phyloP scores from a whole-genome alignment of 2,113 vertebrate species.

The Phylloscopus whistleri region DNA sequence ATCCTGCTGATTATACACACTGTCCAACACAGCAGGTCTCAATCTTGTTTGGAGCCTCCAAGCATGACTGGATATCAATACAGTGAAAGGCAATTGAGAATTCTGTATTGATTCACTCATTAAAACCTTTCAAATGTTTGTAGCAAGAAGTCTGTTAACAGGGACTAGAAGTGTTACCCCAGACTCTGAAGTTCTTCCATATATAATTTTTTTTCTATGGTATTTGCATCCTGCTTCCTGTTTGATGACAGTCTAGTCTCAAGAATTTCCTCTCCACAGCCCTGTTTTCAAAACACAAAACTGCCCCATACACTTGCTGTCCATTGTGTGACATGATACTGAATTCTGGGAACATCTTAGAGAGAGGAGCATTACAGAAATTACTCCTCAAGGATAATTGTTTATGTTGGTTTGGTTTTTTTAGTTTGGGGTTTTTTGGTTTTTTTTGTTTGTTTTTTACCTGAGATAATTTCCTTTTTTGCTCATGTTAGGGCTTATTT shows the following conservation, averaged over 20 bases:
- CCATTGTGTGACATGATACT: not conserved
- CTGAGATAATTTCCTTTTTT: not conserved
- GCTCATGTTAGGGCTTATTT: not conserved
- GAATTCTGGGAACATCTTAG: not conserved
- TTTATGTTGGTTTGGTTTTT: not conserved
- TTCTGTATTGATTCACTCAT: not conserved
- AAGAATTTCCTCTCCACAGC: slow-evolving; percentile 17
- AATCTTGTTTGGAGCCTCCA: not conserved
- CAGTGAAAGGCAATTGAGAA: not conserved
- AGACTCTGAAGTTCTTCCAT: not conserved
- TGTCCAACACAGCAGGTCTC: not conserved
- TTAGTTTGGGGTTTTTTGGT: not conserved
- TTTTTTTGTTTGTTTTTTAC: not conserved
- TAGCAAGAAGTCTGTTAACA: not conserved
- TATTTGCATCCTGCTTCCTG: slow-evolving; percentile 41
- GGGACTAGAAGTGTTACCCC: not conserved
- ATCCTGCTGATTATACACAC: not conserved
- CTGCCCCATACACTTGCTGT: not conserved
- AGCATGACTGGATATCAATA: not conserved
- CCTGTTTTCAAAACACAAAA: not conserved
- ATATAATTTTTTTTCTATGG: not conserved
- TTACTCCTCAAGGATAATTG: not conserved
- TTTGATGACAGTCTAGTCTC: slow-evolving; percentile 1
- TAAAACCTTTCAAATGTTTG: not conserved
- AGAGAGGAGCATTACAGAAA: not conserved